These are phyloP conservation scores for Ptiloglossa arizonensis DNA, from an alignment of 1,140 invertebrate species.

Conservation along the genomic window DNA sequence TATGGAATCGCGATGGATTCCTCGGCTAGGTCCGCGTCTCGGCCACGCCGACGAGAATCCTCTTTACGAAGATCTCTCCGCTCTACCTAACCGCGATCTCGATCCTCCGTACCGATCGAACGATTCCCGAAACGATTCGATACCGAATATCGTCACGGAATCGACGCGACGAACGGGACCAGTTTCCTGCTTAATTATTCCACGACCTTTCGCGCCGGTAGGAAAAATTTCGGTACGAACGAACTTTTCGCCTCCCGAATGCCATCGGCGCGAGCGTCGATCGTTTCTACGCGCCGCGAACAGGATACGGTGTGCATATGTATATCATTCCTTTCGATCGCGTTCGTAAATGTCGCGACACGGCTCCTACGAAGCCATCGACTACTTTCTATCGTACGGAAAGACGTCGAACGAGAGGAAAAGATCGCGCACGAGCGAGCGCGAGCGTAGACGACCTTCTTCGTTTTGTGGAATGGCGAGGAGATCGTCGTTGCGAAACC, in stretches of 20 bases:
- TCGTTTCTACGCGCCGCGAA: background rate
- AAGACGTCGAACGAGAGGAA: background rate
- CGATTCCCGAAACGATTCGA: too few species aligned
- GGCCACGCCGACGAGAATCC: background rate
- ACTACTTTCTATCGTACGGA: constrained; percentile 40
- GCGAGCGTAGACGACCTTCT: background rate
- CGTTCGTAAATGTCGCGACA: constrained; percentile 37
- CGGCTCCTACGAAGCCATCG: constrained; percentile 4
- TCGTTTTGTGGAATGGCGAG: background rate
- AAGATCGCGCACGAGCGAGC: background rate
- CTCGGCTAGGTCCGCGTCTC: constrained; percentile 1
- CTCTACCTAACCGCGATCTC: too few species aligned
- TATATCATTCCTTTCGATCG: constrained; percentile 25
- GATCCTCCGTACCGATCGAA: too few species aligned
- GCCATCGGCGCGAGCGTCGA: background rate
- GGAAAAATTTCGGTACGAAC: background rate
- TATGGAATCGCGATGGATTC: constrained; percentile 67
- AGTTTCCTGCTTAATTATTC: too few species aligned
- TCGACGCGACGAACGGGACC: background rate
- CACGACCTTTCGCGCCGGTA: too few species aligned
- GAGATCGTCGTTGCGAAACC: background rate
- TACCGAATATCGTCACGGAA: too few species aligned
- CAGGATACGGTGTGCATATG: constrained; percentile 2
- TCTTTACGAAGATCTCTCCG: background rate
- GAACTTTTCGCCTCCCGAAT: background rate